A percentile compares a stretch with the other conserved stretches of the same genome.
Evolutionary conservation across 2,113 vertebrate species (phyloP).

Genomic region (Macroglossus sobrinus): DNA sequence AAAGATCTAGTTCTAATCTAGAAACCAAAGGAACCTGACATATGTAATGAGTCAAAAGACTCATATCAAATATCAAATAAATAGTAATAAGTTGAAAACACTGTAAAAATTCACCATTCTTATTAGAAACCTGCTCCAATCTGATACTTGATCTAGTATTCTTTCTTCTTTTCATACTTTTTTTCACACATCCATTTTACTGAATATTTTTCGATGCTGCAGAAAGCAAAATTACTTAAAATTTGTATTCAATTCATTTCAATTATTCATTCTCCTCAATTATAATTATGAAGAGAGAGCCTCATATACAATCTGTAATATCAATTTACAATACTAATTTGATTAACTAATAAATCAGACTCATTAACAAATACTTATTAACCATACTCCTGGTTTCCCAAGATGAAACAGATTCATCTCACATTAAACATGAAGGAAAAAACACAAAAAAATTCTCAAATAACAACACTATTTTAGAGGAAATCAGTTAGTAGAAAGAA

Average conservation of each 20-base stretch:
- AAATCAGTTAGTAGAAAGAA: background rate
- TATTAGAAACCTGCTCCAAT: background rate
- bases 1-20: background rate
- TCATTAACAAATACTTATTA: slow-evolving; percentile 24
- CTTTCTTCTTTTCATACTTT: background rate
- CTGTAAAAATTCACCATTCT: background rate
- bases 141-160: background rate
- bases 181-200: background rate
- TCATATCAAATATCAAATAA: background rate
- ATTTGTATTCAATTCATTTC: background rate
- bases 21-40: background rate
- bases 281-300: background rate
- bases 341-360: background rate
- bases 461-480: background rate
- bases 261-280: background rate
- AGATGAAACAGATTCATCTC: slow-evolving; percentile 7
- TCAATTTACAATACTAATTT: background rate
- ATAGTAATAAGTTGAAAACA: background rate
- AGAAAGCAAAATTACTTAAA: slow-evolving; percentile 7
- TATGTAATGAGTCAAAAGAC: background rate
- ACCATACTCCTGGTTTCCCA: background rate
- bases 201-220: background rate
- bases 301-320: background rate
- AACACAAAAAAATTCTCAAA: background rate
- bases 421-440: background rate